Percentiles rank a stretch among this genome's conserved stretches.
Conservation (phyloP, 2,113 vertebrate genomes). For the Phoenicopterus ruber region DNA sequence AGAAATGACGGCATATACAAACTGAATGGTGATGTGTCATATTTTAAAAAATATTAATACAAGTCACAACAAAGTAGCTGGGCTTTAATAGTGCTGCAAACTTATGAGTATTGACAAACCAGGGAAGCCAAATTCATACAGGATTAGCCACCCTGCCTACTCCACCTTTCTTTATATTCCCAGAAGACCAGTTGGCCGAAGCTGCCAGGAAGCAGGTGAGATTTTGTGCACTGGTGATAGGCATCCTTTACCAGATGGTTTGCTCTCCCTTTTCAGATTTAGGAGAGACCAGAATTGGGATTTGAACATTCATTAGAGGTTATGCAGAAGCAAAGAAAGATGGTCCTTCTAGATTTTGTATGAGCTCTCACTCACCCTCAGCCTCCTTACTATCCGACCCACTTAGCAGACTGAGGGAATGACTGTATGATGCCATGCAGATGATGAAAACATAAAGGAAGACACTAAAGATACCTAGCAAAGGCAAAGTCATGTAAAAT, state of each 20-base stretch:
- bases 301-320: not conserved
- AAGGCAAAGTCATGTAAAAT: not conserved
- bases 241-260: not conserved
- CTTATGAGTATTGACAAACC: not conserved
- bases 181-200: not conserved
- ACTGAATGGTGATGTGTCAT: not conserved
- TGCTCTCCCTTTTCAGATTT: not conserved
- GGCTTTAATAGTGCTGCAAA: not conserved
- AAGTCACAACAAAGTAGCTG: not conserved
- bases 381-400: not conserved
- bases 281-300: not conserved
- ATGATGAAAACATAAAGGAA: not conserved
- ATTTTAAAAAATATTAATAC: not conserved
- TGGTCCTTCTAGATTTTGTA: not conserved
- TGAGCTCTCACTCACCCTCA: not conserved
- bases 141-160: not conserved
- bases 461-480: not conserved
- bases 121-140: fast-evolving
- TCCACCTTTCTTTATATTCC: not conserved
- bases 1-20: not conserved
- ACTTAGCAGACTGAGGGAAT: not conserved
- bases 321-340: not conserved
- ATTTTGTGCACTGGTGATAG: not conserved
- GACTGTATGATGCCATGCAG: not conserved
- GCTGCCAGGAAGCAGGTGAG: not conserved